phyloP scores from a whole-genome alignment of 92 coral and sea anemone genomes.

The Hydrozoanthus gracilis region DNA sequence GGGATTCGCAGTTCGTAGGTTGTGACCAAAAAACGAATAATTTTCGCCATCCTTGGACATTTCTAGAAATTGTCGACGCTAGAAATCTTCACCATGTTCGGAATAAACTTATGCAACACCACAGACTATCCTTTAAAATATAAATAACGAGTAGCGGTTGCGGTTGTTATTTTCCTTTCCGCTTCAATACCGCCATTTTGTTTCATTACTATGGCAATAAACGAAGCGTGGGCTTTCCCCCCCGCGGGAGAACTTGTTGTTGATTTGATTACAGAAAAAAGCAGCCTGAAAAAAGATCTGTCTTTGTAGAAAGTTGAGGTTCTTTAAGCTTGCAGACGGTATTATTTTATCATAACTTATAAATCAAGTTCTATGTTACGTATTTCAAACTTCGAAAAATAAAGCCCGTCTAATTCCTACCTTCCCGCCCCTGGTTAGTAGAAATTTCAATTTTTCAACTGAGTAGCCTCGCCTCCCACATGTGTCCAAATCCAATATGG shows the following conservation, averaged over 20 bases:
- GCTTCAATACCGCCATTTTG: conserved; percentile 36
- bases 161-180: background rate
- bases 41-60: conserved; percentile 62
- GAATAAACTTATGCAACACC: background rate
- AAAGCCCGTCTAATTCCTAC: background rate
- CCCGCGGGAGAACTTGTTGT: background rate
- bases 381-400: too few species aligned
- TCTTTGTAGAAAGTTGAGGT: too few species aligned
- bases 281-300: background rate
- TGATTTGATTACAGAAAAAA: background rate
- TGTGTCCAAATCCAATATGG: conserved; percentile 61
- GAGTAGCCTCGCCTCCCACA: conserved; percentile 46
- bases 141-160: background rate
- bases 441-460: background rate
- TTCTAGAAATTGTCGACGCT: background rate
- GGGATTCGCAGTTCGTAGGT: conserved; percentile 57
- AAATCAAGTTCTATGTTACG: too few species aligned
- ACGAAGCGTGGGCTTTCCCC: background rate
- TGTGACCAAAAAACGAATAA: conserved; percentile 81
- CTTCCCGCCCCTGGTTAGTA: background rate
- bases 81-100: conserved; percentile 13
- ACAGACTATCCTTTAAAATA: background rate
- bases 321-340: too few species aligned
- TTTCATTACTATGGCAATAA: conserved; percentile 52
- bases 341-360: too few species aligned